Evolutionary conservation across 2,888 invertebrate species (phyloP).

Genomic region (Campaea margaritaria): DNA sequence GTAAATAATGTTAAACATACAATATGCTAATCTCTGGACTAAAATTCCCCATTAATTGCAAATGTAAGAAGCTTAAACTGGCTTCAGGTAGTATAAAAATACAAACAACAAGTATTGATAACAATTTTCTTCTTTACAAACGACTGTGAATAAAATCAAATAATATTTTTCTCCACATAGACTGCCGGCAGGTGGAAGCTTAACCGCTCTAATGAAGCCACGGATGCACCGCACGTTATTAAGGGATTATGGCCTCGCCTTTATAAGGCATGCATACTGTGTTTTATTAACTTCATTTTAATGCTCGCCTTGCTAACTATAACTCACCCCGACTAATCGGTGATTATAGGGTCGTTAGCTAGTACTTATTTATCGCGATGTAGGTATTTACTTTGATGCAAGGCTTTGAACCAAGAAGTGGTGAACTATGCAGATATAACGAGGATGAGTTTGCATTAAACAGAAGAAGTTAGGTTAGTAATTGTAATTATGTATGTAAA

Average conservation of each 20-base stretch:
- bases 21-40: too few relatives aligned
- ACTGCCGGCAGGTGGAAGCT: conserved; percentile 40
- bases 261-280: conserved; percentile 60
- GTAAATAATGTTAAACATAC: too few relatives aligned
- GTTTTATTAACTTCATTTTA: conserved; percentile 67
- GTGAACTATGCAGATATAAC: not conserved
- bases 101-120: too few relatives aligned
- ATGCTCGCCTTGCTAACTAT: conserved; percentile 45
- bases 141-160: conserved; percentile 7
- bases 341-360: conserved; percentile 26
- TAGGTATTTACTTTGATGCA: conserved; percentile 10
- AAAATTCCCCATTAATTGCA: too few relatives aligned
- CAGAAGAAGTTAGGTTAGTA: too few relatives aligned
- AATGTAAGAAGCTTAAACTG: too few relatives aligned
- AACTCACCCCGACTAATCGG: conserved; percentile 27
- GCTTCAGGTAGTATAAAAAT: too few relatives aligned
- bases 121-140: too few relatives aligned
- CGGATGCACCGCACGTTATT: conserved; percentile 66
- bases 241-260: conserved; percentile 64
- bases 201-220: conserved; percentile 59
- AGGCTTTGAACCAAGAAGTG: not conserved
- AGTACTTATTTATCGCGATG: conserved; percentile 11
- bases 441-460: too few relatives aligned
- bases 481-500: too few relatives aligned
- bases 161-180: conserved; percentile 33